A percentile compares a stretch with the other conserved stretches of the same genome.
These are phyloP conservation scores for Chiroxiphia lanceolata DNA, from an alignment of 2,797 vertebrate species.

Conservation along the genomic window DNA sequence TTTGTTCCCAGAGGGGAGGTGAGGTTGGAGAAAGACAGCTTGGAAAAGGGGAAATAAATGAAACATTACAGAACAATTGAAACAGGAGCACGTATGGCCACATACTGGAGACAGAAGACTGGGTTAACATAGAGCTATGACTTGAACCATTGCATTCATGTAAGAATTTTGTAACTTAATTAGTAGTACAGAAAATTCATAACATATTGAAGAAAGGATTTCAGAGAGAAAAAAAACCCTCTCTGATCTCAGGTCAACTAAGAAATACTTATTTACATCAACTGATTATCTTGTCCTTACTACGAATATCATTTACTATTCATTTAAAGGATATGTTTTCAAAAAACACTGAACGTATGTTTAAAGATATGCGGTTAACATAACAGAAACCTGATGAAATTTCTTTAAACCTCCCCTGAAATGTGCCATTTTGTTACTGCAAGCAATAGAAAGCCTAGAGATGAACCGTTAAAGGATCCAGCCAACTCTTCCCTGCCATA, in stretches of 20 bases:
- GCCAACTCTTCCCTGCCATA: neutral
- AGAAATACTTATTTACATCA: neutral
- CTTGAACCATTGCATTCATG: neutral
- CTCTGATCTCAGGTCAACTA: neutral
- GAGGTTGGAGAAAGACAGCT: neutral
- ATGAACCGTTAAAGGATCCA: neutral
- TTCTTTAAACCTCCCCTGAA: neutral
- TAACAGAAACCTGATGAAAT: neutral
- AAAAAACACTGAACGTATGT: neutral
- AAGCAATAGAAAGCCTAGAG: neutral
- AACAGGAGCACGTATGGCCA: neutral
- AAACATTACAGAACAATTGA: neutral
- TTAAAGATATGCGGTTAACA: neutral
- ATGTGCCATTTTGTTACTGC: neutral
- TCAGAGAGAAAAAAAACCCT: neutral
- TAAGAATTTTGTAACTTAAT: neutral
- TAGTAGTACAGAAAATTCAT: neutral
- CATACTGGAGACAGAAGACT: neutral
- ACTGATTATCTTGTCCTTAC: neutral
- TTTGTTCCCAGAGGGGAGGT: no score
- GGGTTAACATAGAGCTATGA: neutral
- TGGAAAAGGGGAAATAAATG: neutral
- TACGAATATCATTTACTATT: neutral
- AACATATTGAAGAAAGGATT: neutral
- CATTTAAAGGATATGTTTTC: neutral